Base-by-base conservation (phyloP, 2,888 invertebrate species). In the Notodonta dromedarius region DNA sequence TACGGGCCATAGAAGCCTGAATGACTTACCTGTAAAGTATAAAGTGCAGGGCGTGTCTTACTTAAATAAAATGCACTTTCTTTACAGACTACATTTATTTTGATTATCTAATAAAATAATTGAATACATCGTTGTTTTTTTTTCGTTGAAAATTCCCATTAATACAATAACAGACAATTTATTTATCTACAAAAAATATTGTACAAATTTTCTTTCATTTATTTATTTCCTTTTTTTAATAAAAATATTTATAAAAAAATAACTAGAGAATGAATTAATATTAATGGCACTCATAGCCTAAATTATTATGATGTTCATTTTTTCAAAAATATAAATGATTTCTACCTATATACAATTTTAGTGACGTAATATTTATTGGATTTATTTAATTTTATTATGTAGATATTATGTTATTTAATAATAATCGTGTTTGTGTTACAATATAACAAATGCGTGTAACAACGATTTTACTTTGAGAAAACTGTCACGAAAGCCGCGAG, bases 201-300 rank as follows among this genome's bases (percentile, higher is more conserved):
- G 75, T 74, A 74, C 75, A 74, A 52, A 65, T 61, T 66, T 66
- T 62, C 55, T 60, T 54, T 16, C 63, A 62, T 71, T 69, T n/a
- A n/a, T n/a, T 67, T 66, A 66, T 68, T 74, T 56, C 24, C 12
- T 63, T 66, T 57, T 54, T 14, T 54, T 60, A 66, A 14, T 14
- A n/a, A 67, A 67, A 65, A 75, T 74, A 73, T 62, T 71, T 68
- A 73, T 66, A 77, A 76, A 74, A n/a, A 74, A 76, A 76, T 77
- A 78, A 78, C 80, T 75, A 76, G 82, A 75, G 79, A 80, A 85
- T 79, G 77, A 85, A 83, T 83, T 83, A 85, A 83, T 80, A 80
- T 86, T 84, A 89, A 93, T 93, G 92, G 92, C 92, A 93, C 92
- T 88, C 87, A 86, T 88, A 90, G 92, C 92, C 92, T 91, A 88